Conservation (phyloP, 2,113 vertebrate species). For the Bolborhynchus lineola region DNA sequence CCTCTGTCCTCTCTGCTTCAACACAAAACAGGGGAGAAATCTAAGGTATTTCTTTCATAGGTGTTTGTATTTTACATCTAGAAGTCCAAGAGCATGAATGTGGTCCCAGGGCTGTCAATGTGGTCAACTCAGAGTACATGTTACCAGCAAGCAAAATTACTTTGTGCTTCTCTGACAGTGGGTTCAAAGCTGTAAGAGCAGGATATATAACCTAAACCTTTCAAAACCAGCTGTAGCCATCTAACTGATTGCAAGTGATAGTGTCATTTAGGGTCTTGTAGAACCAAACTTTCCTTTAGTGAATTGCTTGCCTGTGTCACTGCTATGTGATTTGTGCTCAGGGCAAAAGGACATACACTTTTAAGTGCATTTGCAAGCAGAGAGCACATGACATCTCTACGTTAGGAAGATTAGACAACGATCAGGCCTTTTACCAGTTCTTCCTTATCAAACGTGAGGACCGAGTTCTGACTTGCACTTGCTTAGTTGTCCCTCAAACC, state of each 20-base stretch:
- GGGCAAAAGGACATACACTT: neutral
- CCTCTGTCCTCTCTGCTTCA: neutral
- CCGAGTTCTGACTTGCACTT: neutral
- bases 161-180: neutral
- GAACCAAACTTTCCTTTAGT: neutral
- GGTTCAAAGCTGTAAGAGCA: neutral
- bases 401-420: neutral
- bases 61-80: neutral
- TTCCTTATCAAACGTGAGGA: neutral
- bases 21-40: neutral
- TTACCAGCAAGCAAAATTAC: neutral
- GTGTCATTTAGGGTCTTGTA: neutral
- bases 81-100: neutral
- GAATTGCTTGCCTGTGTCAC: neutral
- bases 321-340: neutral
- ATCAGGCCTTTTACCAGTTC: neutral
- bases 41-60: neutral
- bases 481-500: neutral
- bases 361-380: neutral
- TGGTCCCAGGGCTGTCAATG: neutral
- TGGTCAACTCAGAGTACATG: neutral
- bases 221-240: neutral
- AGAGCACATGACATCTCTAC: neutral
- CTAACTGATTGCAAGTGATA: neutral
- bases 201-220: neutral